Conservation (phyloP, 1,140 invertebrate genomes). For the Drosophila sucinea region DNA sequence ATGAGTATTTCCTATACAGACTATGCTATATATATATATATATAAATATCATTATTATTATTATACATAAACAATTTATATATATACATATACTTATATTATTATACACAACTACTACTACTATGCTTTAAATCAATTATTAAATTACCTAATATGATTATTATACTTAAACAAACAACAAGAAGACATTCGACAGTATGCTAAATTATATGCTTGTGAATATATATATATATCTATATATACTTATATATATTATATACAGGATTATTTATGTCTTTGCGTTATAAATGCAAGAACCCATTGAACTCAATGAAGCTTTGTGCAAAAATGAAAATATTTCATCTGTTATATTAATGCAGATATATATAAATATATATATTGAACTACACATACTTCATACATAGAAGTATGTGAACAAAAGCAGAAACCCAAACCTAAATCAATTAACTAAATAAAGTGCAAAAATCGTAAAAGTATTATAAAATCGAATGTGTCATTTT, state of each 20-base stretch:
- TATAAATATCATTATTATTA: constrained; percentile 21
- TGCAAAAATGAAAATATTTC: constrained; percentile 45
- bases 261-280: constrained; percentile 44
- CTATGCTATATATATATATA: constrained; percentile 51
- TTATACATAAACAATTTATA: constrained; percentile 28
- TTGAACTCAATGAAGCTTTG: constrained; percentile 27
- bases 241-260: constrained; percentile 16
- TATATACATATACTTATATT: constrained; percentile 30
- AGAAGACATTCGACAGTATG: constrained; percentile 80
- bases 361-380: constrained; percentile 16
- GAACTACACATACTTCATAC: not conserved
- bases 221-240: constrained; percentile 47
- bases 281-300: constrained; percentile 33
- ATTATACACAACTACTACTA: constrained; percentile 35
- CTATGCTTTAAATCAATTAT: constrained; percentile 80
- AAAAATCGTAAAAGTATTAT: constrained; percentile 57
- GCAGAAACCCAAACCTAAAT: constrained; percentile 60
- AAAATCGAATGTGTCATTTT: constrained; percentile 21
- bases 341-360: constrained; percentile 41
- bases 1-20: constrained; percentile 80
- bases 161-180: constrained; percentile 48
- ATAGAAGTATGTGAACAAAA: constrained; percentile 52
- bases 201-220: constrained; percentile 74
- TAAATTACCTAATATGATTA: constrained; percentile 58
- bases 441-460: constrained; percentile 77